A percentile compares a stretch with the other conserved stretches of the same genome.
Evolutionary conservation across 2,797 vertebrate genomes (phyloP).

Genomic region (Cygnus olor): DNA sequence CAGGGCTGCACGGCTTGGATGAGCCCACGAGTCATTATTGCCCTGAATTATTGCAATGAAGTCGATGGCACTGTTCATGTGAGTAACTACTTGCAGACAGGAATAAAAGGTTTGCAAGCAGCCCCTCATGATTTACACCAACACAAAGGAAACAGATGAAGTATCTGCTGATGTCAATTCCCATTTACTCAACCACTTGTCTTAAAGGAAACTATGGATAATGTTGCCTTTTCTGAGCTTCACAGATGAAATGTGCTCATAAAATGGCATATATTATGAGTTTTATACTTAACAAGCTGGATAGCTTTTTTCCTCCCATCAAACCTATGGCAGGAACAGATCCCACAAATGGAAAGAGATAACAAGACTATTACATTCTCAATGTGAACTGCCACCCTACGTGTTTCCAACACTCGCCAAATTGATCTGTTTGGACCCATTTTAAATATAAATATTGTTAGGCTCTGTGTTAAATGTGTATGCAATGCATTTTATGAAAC

Average conservation of each 20-base stretch:
- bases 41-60: fast-evolving
- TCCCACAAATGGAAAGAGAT: conserved; percentile 29
- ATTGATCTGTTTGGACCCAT: conserved; percentile 67
- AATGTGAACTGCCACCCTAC: conserved; percentile 37
- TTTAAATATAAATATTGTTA: conserved; percentile 53
- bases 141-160: fast-evolving
- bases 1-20: fast-evolving
- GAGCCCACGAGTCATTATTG: fast-evolving
- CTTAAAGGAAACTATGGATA: neutral
- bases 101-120: fast-evolving
- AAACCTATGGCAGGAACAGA: neutral
- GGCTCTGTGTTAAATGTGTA: conserved; percentile 43
- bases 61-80: fast-evolving
- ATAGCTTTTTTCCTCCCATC: neutral
- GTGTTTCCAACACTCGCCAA: conserved; percentile 55
- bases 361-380: neutral
- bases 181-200: neutral
- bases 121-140: neutral
- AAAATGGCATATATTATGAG: neutral
- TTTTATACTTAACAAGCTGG: neutral
- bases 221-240: fast-evolving
- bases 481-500: conserved; percentile 21
- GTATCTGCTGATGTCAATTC: fast-evolving
- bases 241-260: fast-evolving
- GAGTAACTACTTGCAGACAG: fast-evolving